Conservation (phyloP, 2,797 vertebrate genomes). For the Syngnathus acus region DNA sequence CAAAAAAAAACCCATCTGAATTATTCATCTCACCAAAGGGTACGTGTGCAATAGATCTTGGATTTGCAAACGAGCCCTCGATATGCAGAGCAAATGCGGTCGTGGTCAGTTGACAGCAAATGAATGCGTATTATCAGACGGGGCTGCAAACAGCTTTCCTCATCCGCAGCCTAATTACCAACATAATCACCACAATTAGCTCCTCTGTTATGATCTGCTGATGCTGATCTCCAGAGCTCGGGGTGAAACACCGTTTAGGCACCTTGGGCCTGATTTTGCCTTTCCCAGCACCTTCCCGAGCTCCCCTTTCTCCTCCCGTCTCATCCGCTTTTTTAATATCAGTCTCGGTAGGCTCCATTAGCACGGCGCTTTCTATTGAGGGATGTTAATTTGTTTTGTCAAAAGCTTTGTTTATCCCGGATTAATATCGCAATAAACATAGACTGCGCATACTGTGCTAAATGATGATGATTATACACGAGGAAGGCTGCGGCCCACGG, state of each 20-base stretch:
- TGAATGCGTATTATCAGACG: slow-evolving; percentile 58
- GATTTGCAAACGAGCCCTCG: background rate
- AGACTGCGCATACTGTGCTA: slow-evolving; percentile 56
- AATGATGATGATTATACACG: slow-evolving; percentile 73
- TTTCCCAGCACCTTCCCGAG: slow-evolving; percentile 25
- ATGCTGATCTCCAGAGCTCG: slow-evolving; percentile 44
- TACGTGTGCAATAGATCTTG: background rate
- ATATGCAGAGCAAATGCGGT: background rate
- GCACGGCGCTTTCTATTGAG: slow-evolving; percentile 47
- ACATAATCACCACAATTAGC: slow-evolving; percentile 44
- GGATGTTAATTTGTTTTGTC: slow-evolving; percentile 72
- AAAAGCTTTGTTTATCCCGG: slow-evolving; percentile 73
- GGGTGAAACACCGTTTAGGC: slow-evolving; percentile 55
- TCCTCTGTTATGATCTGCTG: slow-evolving; percentile 53
- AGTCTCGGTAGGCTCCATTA: slow-evolving; percentile 66
- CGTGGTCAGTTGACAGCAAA: slow-evolving; percentile 38
- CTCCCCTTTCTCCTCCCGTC: slow-evolving; percentile 18
- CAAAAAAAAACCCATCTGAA: background rate
- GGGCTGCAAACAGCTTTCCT: slow-evolving; percentile 27
- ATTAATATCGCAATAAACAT: slow-evolving; percentile 74
- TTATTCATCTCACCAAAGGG: background rate
- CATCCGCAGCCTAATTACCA: slow-evolving; percentile 18
- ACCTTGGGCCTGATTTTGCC: slow-evolving; percentile 43
- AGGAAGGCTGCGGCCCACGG: slow-evolving; percentile 49
- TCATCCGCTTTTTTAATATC: slow-evolving; percentile 61